These are phyloP conservation scores for Drosophila kanapiae DNA, from an alignment of 1,140 invertebrate species.

Conservation along the genomic window DNA sequence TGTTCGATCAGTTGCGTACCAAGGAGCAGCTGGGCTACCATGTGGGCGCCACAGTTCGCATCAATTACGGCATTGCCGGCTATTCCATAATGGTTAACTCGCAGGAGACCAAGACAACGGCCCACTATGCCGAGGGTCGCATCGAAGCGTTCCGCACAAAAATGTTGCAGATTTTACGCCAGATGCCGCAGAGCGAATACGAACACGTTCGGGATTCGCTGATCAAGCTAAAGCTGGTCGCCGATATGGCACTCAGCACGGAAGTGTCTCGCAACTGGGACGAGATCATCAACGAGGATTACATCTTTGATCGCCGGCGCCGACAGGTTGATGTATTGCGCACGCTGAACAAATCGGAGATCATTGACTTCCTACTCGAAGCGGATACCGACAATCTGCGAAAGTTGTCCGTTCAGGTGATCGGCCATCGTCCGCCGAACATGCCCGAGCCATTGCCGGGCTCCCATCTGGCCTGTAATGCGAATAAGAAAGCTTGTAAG, in stretches of 20 bases:
- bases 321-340: constrained; percentile 86
- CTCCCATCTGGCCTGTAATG: not conserved
- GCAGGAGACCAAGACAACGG: constrained; percentile 90
- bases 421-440: constrained; percentile 52
- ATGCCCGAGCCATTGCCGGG: constrained; percentile 9
- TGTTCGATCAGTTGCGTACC: constrained; percentile 94
- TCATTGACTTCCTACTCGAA: constrained; percentile 88
- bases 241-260: constrained; percentile 90
- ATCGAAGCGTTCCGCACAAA: constrained; percentile 91
- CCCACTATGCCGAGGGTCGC: constrained; percentile 90
- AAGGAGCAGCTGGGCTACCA: constrained; percentile 96
- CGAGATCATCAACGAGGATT: constrained; percentile 89
- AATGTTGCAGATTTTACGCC: constrained; percentile 88
- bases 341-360: constrained; percentile 86
- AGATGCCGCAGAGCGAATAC: constrained; percentile 88
- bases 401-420: constrained; percentile 90
- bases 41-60: constrained; percentile 89
- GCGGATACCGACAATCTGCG: constrained; percentile 87
- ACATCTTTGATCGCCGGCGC: constrained; percentile 88
- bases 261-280: constrained; percentile 91
- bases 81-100: constrained; percentile 91
- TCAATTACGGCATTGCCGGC: constrained; percentile 91
- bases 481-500: not conserved
- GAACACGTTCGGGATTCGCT: constrained; percentile 88
- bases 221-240: constrained; percentile 90